These are phyloP conservation scores for Enteromius viviparus DNA, from an alignment of 2,797 vertebrate species.

Conservation along the genomic window DNA sequence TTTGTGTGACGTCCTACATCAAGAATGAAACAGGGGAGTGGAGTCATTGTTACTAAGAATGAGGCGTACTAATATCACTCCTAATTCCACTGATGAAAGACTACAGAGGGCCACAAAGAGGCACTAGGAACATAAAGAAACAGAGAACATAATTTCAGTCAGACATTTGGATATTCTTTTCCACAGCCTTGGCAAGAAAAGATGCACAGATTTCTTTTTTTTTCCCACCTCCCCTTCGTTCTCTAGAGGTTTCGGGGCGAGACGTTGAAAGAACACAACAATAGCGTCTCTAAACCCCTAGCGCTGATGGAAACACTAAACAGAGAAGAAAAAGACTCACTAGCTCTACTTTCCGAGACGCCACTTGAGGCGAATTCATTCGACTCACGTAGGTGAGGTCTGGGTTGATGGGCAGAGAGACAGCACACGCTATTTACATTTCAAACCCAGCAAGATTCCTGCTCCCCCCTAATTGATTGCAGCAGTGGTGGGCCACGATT, in stretches of 20 bases:
- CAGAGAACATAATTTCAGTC: constrained; percentile 3
- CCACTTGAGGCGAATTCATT: constrained; percentile 44
- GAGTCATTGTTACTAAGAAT: not conserved
- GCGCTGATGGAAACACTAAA: constrained; percentile 32
- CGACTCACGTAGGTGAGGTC: constrained; percentile 51
- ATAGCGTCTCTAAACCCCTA: constrained; percentile 38
- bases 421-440: constrained; percentile 63
- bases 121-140: not conserved
- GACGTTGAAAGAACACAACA: constrained; percentile 36
- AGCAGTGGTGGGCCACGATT: constrained; percentile 59
- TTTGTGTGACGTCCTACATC: constrained; percentile 7
- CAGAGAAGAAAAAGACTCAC: constrained; percentile 31
- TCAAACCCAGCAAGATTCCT: constrained; percentile 60
- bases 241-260: constrained; percentile 26
- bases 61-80: not conserved
- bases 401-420: constrained; percentile 54
- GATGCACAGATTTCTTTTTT: constrained; percentile 2
- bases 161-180: constrained; percentile 24
- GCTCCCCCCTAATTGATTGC: constrained; percentile 64
- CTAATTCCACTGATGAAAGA: not conserved
- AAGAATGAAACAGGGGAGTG: constrained; percentile 7
- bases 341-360: constrained; percentile 9
- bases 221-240: constrained; percentile 15
- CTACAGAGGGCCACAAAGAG: constrained; percentile 20
- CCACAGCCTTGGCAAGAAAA: constrained; percentile 23